Evolutionary conservation across 92 coral and sea anemone genomes (phyloP), one percentile per base, ranked within the genome.

Genomic region (Epizoanthus scotinus): DNA sequence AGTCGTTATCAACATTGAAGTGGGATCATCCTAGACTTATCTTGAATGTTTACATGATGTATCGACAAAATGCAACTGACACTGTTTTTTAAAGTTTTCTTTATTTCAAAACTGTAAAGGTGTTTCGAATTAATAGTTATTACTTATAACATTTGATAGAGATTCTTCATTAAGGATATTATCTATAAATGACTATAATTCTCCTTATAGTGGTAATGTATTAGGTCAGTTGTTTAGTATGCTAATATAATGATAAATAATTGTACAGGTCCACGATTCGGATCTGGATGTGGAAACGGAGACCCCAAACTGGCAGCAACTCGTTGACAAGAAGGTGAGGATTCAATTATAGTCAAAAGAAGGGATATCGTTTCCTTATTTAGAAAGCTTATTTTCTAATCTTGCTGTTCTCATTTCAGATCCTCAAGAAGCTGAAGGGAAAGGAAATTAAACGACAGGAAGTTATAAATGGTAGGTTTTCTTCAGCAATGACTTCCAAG

Each of bases 361-460:
- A 28, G 10, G 56, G 7, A 36, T 17, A 40, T 22, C 19, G 36
- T 20, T 62, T 63, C 40, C 40, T 34, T 34, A 6, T 34, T 34
- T 2, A 34, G 40, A 34, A 34, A 34, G 31, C n/a, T 18, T 22
- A 47, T 20, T 0, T 65, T 47, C 63, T 6, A 10, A 8, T 81
- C 34, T 24, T 65, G 12, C 2, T 59, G 29, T 61, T 83, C 7
- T 86, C 17, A 34, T 34, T 65, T 21, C 84, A 95, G 99, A 77
- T 84, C 68, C 78, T 93, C 42, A 91, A 74, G 81, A 87, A 84
- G 64, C 90, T 95, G 13, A 93, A 87, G 83, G 85, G 88, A 4
- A 95, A 95, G 64, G 99, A 95, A 91, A 84, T 94, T 44, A 95
- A 93, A 70, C 80, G 99, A 50, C 94, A 93, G 82, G 99, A 95